A percentile compares a stretch with the other conserved stretches of the same genome.
These are phyloP conservation scores for Drosophila oshimai DNA, from an alignment of 1,140 invertebrate species.

Conservation along the genomic window DNA sequence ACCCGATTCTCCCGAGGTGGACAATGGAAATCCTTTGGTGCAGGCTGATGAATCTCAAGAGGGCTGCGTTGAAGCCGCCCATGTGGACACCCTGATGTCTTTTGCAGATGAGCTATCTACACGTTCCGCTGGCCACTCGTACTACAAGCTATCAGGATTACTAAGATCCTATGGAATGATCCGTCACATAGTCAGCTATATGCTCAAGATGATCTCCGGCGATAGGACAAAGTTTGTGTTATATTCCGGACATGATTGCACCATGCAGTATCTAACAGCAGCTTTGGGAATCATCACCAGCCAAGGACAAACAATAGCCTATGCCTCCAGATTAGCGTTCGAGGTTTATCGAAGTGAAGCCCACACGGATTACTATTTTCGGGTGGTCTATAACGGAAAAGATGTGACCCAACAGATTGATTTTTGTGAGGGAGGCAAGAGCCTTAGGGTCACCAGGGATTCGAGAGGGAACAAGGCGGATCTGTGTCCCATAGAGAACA, in stretches of 20 bases:
- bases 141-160: conserved; percentile 87
- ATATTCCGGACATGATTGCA: conserved; percentile 96
- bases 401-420: conserved; percentile 91
- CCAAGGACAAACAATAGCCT: conserved; percentile 85
- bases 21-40: conserved; percentile 25
- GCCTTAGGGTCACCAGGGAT: conserved; percentile 82
- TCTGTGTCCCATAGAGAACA: conserved; percentile 92
- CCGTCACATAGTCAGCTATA: conserved; percentile 89
- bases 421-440: conserved; percentile 89
- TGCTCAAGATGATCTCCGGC: conserved; percentile 90
- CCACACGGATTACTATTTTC: conserved; percentile 87
- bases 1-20: conserved; percentile 17
- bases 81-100: conserved; percentile 89
- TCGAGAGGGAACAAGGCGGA: conserved; percentile 84
- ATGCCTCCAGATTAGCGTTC: conserved; percentile 92
- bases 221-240: conserved; percentile 91
- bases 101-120: conserved; percentile 90
- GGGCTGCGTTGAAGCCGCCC: conserved; percentile 83
- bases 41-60: conserved; percentile 32
- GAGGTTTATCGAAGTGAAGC: conserved; percentile 89
- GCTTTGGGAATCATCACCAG: conserved; percentile 87
- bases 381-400: conserved; percentile 92
- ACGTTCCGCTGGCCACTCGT: conserved; percentile 86
- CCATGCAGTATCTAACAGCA: conserved; percentile 90
- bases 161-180: conserved; percentile 90